Conservation (phyloP, 1,140 invertebrate species). For the Cydia splendana region DNA sequence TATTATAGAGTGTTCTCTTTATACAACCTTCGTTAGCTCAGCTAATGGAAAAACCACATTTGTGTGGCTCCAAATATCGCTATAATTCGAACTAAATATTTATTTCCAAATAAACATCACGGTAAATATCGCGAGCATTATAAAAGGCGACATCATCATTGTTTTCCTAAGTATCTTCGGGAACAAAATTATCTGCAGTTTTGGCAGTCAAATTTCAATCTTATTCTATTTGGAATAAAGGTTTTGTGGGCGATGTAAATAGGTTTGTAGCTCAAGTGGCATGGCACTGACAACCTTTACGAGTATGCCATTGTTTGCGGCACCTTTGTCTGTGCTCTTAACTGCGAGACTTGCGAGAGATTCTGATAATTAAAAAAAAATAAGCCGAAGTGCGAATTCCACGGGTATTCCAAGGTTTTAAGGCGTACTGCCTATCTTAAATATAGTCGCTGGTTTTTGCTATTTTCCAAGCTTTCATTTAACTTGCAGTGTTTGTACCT, state of each 20-base stretch:
- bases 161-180: slow-evolving; percentile 18
- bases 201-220: background rate
- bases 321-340: slow-evolving; percentile 29
- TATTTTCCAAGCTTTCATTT: too few relatives aligned
- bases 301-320: slow-evolving; percentile 28
- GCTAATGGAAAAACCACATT: background rate
- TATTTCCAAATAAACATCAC: slow-evolving; percentile 10
- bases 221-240: background rate
- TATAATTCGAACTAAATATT: background rate
- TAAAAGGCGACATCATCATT: slow-evolving; percentile 26
- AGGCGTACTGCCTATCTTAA: too few relatives aligned
- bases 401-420: background rate
- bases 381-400: background rate
- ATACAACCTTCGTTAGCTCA: background rate
- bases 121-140: slow-evolving; percentile 7
- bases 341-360: slow-evolving; percentile 21
- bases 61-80: background rate
- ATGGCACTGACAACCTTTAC: slow-evolving; percentile 30
- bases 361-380: slow-evolving; percentile 27
- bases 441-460: too few relatives aligned
- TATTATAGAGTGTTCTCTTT: background rate
- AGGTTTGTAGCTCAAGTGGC: slow-evolving; percentile 27
- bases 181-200: background rate
- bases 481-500: too few relatives aligned
- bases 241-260: background rate